phyloP scores from a whole-genome alignment of 2,113 vertebrate genomes.

The Ammodramus savannarum region DNA sequence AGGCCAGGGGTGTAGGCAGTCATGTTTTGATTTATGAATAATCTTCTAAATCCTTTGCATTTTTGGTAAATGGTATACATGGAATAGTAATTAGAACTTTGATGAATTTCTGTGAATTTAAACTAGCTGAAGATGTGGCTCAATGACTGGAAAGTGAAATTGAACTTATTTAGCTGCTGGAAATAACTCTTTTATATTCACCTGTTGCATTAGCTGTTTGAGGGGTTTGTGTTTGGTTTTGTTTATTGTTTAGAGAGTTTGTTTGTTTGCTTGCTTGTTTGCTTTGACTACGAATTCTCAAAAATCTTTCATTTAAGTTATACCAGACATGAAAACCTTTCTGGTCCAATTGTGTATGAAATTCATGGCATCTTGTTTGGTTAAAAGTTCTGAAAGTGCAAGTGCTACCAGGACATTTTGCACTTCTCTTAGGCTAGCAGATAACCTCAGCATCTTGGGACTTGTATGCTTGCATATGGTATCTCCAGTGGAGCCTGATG shows the following conservation, averaged over 20 bases:
- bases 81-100: not conserved
- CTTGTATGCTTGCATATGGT: not conserved
- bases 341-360: not conserved
- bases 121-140: not conserved
- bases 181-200: not conserved
- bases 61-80: not conserved
- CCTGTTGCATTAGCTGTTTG: not conserved
- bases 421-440: not conserved
- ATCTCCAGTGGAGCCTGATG: not conserved
- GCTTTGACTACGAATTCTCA: not conserved
- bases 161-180: not conserved
- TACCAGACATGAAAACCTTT: not conserved
- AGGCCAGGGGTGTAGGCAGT: not conserved
- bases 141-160: not conserved
- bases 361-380: not conserved
- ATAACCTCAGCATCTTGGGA: not conserved
- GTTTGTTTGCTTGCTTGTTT: not conserved
- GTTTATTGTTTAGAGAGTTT: not conserved
- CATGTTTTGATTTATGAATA: not conserved
- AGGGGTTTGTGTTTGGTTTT: not conserved
- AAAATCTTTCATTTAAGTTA: not conserved
- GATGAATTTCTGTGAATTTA: not conserved
- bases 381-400: not conserved
- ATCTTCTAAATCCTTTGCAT: not conserved
- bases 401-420: not conserved